Evolutionary conservation across 2,797 vertebrate species (phyloP), one percentile per base, ranked within the genome.

Genomic region (Syndactyla subalaris): DNA sequence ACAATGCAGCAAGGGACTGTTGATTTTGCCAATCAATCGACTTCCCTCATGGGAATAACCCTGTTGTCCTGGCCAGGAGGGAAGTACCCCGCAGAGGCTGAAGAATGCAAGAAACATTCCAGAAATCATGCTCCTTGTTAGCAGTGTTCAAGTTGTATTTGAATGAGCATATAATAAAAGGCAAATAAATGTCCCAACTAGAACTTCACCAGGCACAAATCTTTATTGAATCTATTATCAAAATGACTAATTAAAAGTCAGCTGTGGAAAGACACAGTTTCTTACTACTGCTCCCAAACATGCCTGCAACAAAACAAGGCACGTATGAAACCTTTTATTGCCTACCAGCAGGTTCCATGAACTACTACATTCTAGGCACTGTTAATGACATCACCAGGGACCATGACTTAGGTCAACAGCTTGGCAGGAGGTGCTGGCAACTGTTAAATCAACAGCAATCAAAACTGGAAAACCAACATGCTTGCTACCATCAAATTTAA

Each of bases 401-500:
- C 92, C 43, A 2, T 96, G 96, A 97, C 97, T 98, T 97, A 95
- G 97, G 97, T 98, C 98, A 98, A 98, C 96, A 97, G 78, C 96
- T 97, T 97, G 93, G 97, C 97, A 97, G 97, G 97, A 97, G 97
- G 75, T 88, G 75, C 86, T 97, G 96, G 96, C 95, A 97, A 97
- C 92, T 88, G 87, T 83, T 98, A 97, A 98, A 97, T 97, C 97
- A 98, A 98, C 97, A 98, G 93, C 88, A 95, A 97, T 98, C 96
- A 98, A 88, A 98, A 94, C 75, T 96, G 94, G 93, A 97, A 97
- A 98, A 96, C 96, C 94, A 98, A 97, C 96, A 97, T 81, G 86
- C 96, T 96, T 95, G 82, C 95, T 91, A 95, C 95, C 95, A 94
- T 97, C 96, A 97, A 85, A 97, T 96, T 97, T 97, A 97, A 98